phyloP scores from a whole-genome alignment of 2,888 invertebrate genomes.

The Trichacis sp. region DNA sequence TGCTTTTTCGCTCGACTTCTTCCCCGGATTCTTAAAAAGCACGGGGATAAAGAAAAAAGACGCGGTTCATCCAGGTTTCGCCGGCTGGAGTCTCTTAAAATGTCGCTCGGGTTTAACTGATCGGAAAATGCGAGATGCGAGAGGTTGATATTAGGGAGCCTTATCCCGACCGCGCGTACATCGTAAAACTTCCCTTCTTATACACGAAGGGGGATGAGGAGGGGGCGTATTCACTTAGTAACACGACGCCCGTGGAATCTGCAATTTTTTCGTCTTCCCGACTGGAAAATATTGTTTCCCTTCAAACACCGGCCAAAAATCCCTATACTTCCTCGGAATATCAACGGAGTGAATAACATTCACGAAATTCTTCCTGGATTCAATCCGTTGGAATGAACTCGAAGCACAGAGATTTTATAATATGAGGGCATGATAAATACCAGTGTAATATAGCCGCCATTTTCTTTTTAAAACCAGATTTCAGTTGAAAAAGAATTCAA shows the following conservation, averaged over 20 bases:
- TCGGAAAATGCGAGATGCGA: slow-evolving; percentile 60
- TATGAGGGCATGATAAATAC: too few species aligned
- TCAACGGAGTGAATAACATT: too few species aligned
- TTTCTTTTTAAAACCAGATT: too few species aligned
- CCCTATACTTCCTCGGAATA: too few species aligned
- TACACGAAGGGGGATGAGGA: slow-evolving; percentile 20
- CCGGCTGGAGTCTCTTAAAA: slow-evolving; percentile 44
- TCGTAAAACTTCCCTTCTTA: slow-evolving; percentile 35
- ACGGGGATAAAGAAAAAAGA: too few species aligned
- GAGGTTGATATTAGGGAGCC: slow-evolving; percentile 50
- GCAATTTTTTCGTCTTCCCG: background rate
- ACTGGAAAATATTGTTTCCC: too few species aligned
- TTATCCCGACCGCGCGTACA: slow-evolving; percentile 21
- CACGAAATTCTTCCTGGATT: too few species aligned
- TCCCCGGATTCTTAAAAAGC: slow-evolving; percentile 22
- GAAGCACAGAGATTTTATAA: too few species aligned
- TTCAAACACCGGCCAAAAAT: too few species aligned
- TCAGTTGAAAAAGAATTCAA: too few species aligned
- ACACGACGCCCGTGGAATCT: background rate
- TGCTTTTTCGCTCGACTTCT: slow-evolving; percentile 25
- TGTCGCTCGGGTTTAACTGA: slow-evolving; percentile 59
- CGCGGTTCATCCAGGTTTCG: slow-evolving; percentile 19
- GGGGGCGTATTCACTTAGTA: background rate
- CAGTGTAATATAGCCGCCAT: too few species aligned
- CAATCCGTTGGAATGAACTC: too few species aligned